Evolutionary conservation across 2,888 invertebrate species (phyloP).

Genomic region (Geophilus truncorum): DNA sequence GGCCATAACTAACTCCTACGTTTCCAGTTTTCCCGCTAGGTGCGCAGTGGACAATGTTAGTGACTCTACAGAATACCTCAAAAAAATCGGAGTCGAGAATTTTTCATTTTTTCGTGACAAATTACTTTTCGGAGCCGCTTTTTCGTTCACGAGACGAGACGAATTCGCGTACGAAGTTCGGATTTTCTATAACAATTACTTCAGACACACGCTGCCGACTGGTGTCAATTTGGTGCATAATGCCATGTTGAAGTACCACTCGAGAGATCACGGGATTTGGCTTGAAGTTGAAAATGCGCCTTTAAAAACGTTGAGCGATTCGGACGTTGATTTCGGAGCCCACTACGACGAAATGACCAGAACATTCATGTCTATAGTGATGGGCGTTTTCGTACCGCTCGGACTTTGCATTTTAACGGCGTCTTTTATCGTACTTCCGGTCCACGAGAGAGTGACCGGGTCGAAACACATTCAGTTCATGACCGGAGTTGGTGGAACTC

Average conservation of each 20-base stretch:
- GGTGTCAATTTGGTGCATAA: conserved; percentile 52
- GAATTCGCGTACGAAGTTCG: not conserved
- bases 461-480: conserved; percentile 49
- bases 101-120: not conserved
- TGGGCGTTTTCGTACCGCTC: conserved; percentile 49
- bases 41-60: not conserved
- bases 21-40: not conserved
- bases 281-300: conserved; percentile 60
- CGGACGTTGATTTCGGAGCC: too few relatives aligned
- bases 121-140: not conserved
- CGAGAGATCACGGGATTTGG: too few relatives aligned
- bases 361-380: too few relatives aligned
- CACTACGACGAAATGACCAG: too few relatives aligned
- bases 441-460: conserved; percentile 44
- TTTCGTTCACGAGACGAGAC: not conserved
- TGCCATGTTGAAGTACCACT: conserved; percentile 46
- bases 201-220: not conserved
- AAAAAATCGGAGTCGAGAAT: not conserved
- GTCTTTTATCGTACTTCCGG: conserved; percentile 48
- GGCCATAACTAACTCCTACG: conserved; percentile 52
- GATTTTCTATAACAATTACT: not conserved
- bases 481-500: conserved; percentile 47
- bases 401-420: conserved; percentile 53
- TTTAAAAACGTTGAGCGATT: conserved; percentile 56
- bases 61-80: not conserved